Percentiles rank a stretch among this genome's conserved stretches.
Conservation (phyloP, 1,140 invertebrate genomes). For the Tribolium madens region DNA sequence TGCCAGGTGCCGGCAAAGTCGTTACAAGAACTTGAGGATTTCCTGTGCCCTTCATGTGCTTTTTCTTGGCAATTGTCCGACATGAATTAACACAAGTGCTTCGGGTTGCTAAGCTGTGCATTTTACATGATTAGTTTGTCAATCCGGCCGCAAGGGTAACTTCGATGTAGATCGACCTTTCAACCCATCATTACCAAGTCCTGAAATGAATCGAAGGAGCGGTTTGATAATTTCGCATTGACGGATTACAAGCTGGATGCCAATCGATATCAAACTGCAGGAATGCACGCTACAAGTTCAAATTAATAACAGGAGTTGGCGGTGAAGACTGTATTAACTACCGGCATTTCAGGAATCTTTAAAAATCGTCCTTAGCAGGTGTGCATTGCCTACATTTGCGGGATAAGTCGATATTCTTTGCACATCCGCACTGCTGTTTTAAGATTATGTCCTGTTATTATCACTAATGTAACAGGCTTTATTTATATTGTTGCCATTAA, state of each 20-base stretch:
- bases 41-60: slow-evolving; percentile 45
- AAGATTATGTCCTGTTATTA: slow-evolving; percentile 40
- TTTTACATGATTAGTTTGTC: not conserved
- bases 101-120: too few species aligned
- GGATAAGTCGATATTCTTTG: slow-evolving; percentile 50
- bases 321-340: slow-evolving; percentile 57
- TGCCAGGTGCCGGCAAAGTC: slow-evolving; percentile 54
- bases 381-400: slow-evolving; percentile 42
- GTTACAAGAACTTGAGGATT: slow-evolving; percentile 51
- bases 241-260: slow-evolving; percentile 35
- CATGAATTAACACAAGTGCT: not conserved
- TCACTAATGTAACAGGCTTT: not conserved
- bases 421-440: slow-evolving; percentile 46
- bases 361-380: slow-evolving; percentile 52
- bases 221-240: slow-evolving; percentile 38
- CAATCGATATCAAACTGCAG: slow-evolving; percentile 51
- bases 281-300: slow-evolving; percentile 52
- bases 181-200: slow-evolving; percentile 24
- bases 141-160: not conserved
- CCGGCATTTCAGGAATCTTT: slow-evolving; percentile 54
- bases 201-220: slow-evolving; percentile 17
- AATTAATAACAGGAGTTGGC: slow-evolving; percentile 55
- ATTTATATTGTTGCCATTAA: slow-evolving; percentile 14
- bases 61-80: not conserved
- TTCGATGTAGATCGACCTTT: slow-evolving; percentile 17